Percentiles rank a stretch among this genome's conserved stretches.
Evolutionary conservation across 2,113 vertebrate species (phyloP).

Genomic region (Tachysurus vachellii): DNA sequence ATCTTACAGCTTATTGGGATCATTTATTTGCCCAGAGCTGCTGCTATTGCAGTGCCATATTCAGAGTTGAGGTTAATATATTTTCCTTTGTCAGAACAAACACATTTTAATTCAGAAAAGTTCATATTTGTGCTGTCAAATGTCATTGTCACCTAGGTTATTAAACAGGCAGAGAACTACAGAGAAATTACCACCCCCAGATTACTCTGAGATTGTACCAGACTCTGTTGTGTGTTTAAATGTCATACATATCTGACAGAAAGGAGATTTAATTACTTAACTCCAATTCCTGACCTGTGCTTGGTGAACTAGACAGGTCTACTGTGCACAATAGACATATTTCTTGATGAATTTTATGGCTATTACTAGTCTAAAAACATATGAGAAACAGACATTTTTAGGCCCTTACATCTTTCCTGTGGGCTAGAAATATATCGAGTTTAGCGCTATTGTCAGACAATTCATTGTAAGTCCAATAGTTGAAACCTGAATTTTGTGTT

Average conservation of each 20-base stretch:
- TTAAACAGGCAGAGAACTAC: background rate
- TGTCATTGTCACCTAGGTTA: slow-evolving; percentile 15
- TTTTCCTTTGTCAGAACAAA: background rate
- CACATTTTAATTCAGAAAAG: background rate
- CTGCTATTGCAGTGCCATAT: background rate
- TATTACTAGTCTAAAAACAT: background rate
- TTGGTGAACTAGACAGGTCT: background rate
- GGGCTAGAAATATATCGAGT: background rate
- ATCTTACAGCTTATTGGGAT: background rate
- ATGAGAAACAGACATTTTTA: background rate
- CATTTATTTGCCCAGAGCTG: background rate
- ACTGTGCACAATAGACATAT: background rate
- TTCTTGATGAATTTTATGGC: background rate
- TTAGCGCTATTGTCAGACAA: background rate
- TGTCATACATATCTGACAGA: slow-evolving; percentile 1
- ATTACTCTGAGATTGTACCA: background rate
- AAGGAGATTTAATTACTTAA: background rate
- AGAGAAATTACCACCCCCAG: background rate
- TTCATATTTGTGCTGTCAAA: slow-evolving; percentile 11
- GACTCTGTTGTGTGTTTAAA: background rate
- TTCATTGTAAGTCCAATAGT: background rate
- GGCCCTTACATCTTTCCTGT: background rate
- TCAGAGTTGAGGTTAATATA: background rate
- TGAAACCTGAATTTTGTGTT: background rate
- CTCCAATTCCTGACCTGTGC: background rate